Conservation (phyloP, 2,113 vertebrate genomes). For the Platichthys stellatus region DNA sequence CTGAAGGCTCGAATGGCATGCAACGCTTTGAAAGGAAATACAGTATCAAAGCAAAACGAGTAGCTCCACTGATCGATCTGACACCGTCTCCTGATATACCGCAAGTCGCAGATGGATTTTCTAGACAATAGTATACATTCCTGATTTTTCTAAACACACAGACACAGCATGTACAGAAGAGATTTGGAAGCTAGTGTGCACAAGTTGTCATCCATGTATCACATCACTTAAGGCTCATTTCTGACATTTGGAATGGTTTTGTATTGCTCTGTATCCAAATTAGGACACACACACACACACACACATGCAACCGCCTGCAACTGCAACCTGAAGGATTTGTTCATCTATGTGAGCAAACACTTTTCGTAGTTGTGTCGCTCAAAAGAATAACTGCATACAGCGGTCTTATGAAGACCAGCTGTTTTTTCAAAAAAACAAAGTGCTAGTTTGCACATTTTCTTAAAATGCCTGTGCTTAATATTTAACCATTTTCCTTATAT, state of each 20-base stretch:
- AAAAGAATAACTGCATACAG: constrained; percentile 69
- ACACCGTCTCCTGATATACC: constrained; percentile 66
- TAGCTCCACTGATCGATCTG: constrained; percentile 60
- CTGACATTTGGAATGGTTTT: constrained; percentile 68
- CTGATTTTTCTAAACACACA: constrained; percentile 67
- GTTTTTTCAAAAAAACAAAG: constrained; percentile 68
- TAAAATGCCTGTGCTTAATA: constrained; percentile 85
- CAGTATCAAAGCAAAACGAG: constrained; percentile 62
- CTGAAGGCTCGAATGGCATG: constrained; percentile 71
- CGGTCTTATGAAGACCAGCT: constrained; percentile 67
- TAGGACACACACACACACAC: constrained; percentile 58
- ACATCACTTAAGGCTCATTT: constrained; percentile 72
- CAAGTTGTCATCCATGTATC: constrained; percentile 73
- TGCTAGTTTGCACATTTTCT: constrained; percentile 85
- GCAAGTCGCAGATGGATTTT: constrained; percentile 72
- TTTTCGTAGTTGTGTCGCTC: constrained; percentile 71
- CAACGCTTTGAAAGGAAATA: constrained; percentile 68
- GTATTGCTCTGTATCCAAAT: constrained; percentile 64
- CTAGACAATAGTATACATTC: constrained; percentile 79
- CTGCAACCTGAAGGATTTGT: constrained; percentile 77
- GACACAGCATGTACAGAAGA: constrained; percentile 72
- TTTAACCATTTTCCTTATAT: constrained; percentile 82
- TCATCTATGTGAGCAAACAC: constrained; percentile 70
- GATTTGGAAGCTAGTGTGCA: constrained; percentile 70
- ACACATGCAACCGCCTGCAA: constrained; percentile 75